Conservation (phyloP, 2,797 vertebrate genomes). For the Neosilurus mollespiculum region DNA sequence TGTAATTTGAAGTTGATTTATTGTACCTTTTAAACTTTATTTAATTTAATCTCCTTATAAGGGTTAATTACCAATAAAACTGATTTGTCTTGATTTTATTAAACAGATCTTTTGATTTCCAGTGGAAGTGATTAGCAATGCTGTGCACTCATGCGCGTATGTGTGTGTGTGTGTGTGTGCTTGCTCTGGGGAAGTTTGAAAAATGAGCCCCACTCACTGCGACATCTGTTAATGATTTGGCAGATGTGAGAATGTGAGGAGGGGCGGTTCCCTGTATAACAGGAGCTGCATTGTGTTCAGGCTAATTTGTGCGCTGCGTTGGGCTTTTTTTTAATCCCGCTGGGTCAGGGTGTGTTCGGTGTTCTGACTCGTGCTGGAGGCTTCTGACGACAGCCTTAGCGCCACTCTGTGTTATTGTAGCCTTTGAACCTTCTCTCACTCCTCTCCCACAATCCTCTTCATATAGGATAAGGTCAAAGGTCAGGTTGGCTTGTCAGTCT, state of each 20-base stretch:
- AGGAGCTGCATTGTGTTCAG: slow-evolving; percentile 78
- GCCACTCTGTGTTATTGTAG: slow-evolving; percentile 30
- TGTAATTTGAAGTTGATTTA: neutral
- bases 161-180: neutral
- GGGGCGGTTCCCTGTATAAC: slow-evolving; percentile 69
- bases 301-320: slow-evolving; percentile 68
- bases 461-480: slow-evolving; percentile 13
- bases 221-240: slow-evolving; percentile 79
- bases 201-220: slow-evolving; percentile 56
- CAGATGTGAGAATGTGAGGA: slow-evolving; percentile 63
- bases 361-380: slow-evolving; percentile 40
- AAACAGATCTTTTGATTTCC: neutral
- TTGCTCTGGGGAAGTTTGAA: slow-evolving; percentile 58
- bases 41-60: neutral
- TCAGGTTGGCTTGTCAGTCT: slow-evolving; percentile 4
- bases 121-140: neutral
- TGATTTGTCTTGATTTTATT: neutral
- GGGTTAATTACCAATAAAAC: neutral
- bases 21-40: neutral
- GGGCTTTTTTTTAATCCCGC: slow-evolving; percentile 59
- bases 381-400: slow-evolving; percentile 28
- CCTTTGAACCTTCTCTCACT: slow-evolving; percentile 36
- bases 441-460: slow-evolving; percentile 10
- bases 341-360: slow-evolving; percentile 58
- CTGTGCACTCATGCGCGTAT: neutral